These are phyloP conservation scores for Albula glossodonta DNA, from an alignment of 2,113 vertebrate genomes.

Conservation along the genomic window DNA sequence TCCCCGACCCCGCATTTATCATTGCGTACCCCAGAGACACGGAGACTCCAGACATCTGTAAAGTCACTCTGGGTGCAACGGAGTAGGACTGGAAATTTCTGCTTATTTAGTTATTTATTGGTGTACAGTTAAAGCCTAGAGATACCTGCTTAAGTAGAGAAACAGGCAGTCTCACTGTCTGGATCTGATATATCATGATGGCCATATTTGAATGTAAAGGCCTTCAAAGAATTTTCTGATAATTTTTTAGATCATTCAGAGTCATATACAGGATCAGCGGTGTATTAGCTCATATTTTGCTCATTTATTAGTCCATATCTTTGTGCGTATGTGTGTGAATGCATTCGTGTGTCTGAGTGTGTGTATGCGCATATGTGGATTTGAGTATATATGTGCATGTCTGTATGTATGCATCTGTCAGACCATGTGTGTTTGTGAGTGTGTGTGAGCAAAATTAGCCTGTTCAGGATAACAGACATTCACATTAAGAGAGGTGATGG, in stretches of 20 bases:
- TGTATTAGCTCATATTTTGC: not conserved
- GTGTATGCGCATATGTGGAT: not conserved
- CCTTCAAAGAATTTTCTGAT: too few relatives aligned
- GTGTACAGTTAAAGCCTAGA: not conserved
- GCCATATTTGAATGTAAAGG: not conserved
- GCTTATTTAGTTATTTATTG: slow-evolving; percentile 7
- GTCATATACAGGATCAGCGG: not conserved
- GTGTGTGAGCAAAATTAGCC: not conserved
- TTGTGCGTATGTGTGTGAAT: not conserved
- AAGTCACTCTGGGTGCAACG: slow-evolving; percentile 5
- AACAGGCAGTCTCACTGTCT: not conserved
- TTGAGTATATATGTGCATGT: not conserved
- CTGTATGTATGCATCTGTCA: not conserved
- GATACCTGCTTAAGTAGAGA: not conserved
- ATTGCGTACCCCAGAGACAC: not conserved
- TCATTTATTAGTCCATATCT: too few relatives aligned
- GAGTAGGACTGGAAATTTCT: not conserved
- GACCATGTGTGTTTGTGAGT: not conserved
- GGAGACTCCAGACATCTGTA: slow-evolving; percentile 5
- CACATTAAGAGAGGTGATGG: not conserved
- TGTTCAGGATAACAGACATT: not conserved
- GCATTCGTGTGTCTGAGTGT: slow-evolving; percentile 13
- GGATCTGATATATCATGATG: not conserved
- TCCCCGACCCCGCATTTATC: slow-evolving; percentile 18
- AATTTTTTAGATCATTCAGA: not conserved